Evolutionary conservation across 2,888 invertebrate species (phyloP).

Genomic region (Dolomedes plantarius): DNA sequence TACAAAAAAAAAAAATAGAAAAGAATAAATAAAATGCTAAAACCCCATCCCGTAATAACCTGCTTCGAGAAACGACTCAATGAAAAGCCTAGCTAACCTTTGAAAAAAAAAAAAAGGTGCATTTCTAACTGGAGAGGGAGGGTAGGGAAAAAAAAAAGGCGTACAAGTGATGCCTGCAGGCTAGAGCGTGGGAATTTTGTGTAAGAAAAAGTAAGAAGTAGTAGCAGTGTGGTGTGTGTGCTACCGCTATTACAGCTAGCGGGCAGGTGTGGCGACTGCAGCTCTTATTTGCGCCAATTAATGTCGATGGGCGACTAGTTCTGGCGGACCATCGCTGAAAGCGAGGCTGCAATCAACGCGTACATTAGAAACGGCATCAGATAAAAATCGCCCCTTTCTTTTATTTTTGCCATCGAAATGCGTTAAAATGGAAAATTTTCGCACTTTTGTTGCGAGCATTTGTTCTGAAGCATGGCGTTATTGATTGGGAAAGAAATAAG

Average conservation of each 20-base stretch:
- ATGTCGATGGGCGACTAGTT: background rate
- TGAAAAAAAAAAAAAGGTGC: background rate
- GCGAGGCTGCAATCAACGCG: too few species aligned
- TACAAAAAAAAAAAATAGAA: background rate
- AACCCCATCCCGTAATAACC: conserved; percentile 14
- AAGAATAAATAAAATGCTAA: background rate
- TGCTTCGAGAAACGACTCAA: conserved; percentile 11
- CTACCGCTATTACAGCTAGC: background rate
- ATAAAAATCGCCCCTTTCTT: too few species aligned
- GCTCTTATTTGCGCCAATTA: conserved; percentile 24
- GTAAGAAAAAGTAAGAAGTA: conserved; percentile 11
- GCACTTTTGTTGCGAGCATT: too few species aligned
- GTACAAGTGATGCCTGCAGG: conserved; percentile 29
- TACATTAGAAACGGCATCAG: too few species aligned
- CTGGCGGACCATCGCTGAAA: conserved; percentile 6
- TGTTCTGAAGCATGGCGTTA: too few species aligned
- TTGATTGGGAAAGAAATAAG: too few species aligned
- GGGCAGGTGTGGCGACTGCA: conserved; percentile 28
- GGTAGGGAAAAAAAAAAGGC: conserved; percentile 3
- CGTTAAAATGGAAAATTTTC: too few species aligned
- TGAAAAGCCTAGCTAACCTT: conserved; percentile 25
- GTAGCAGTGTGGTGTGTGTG: background rate
- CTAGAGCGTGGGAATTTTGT: conserved; percentile 25
- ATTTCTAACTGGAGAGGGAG: background rate
- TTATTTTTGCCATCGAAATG: background rate